These are phyloP conservation scores for Drosophila demipolita DNA, from an alignment of 2,888 invertebrate species.

Conservation along the genomic window DNA sequence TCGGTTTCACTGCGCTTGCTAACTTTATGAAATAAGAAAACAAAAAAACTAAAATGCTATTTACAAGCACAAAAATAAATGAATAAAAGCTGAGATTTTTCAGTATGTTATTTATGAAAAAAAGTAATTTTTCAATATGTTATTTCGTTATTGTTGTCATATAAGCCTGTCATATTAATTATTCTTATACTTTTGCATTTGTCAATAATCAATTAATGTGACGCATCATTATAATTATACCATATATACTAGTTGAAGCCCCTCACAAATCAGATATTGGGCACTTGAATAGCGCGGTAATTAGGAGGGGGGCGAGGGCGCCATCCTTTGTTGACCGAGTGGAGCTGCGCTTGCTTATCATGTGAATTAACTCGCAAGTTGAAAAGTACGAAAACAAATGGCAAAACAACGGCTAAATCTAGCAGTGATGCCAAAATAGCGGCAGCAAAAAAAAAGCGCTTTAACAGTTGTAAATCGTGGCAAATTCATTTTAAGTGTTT, in stretches of 20 bases:
- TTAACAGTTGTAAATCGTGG: background rate
- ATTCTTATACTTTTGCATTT: background rate
- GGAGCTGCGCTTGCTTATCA: conserved; percentile 3
- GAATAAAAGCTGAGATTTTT: background rate
- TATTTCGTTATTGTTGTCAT: background rate
- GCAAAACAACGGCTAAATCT: background rate
- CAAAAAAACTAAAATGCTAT: background rate
- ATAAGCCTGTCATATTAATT: background rate
- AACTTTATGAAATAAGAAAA: background rate
- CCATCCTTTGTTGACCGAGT: background rate
- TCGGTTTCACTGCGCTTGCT: background rate
- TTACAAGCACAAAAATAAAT: background rate
- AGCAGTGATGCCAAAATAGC: background rate
- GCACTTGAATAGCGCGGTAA: background rate
- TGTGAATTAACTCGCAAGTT: background rate
- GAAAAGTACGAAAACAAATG: background rate
- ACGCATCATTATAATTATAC: background rate
- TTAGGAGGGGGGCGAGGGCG: background rate
- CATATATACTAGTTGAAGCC: background rate
- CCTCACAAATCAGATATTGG: background rate
- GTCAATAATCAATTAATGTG: too few relatives aligned
- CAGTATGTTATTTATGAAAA: background rate
- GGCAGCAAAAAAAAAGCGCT: background rate
- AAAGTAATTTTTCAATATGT: background rate
- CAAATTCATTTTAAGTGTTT: too few relatives aligned